These are phyloP conservation scores for Zaprionus taronus DNA, from an alignment of 1,140 invertebrate genomes.

Conservation along the genomic window DNA sequence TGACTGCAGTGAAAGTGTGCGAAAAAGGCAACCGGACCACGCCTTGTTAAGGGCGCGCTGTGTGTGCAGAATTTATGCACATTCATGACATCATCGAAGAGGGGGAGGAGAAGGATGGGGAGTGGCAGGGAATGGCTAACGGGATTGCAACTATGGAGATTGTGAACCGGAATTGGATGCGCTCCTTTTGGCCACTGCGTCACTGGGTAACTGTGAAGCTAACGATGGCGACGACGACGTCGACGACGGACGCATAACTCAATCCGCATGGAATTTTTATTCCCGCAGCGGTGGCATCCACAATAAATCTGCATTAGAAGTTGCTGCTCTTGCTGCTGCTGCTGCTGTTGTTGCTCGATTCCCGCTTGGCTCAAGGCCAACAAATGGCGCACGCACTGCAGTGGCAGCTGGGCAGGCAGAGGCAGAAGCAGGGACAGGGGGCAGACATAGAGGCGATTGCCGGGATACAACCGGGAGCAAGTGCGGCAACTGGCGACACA, in stretches of 20 bases:
- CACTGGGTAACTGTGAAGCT: conserved; percentile 56
- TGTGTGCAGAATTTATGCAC: conserved; percentile 41
- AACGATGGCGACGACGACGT: conserved; percentile 40
- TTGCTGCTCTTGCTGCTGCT: conserved; percentile 5
- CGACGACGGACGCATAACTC: conserved; percentile 69
- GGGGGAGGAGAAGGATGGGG: neutral
- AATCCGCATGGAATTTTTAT: conserved; percentile 83
- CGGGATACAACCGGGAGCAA: conserved; percentile 9
- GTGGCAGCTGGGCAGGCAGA: conserved; percentile 26
- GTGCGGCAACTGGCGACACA: conserved; percentile 11
- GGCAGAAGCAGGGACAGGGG: neutral
- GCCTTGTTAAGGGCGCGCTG: conserved; percentile 6
- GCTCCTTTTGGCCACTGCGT: conserved; percentile 29
- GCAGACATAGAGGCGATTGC: neutral
- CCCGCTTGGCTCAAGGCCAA: conserved; percentile 56
- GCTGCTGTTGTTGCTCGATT: conserved; percentile 17
- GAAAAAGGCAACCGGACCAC: conserved; percentile 40
- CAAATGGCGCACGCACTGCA: conserved; percentile 52
- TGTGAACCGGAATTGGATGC: neutral
- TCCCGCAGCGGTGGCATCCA: conserved; percentile 79
- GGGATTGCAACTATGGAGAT: neutral
- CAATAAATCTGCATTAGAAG: conserved; percentile 81
- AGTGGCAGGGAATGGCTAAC: conserved; percentile 1
- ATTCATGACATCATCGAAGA: conserved; percentile 67
- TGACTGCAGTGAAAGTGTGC: conserved; percentile 76